Evolutionary conservation across 1,140 invertebrate species (phyloP).

Genomic region (Philopotamus ludificatus): DNA sequence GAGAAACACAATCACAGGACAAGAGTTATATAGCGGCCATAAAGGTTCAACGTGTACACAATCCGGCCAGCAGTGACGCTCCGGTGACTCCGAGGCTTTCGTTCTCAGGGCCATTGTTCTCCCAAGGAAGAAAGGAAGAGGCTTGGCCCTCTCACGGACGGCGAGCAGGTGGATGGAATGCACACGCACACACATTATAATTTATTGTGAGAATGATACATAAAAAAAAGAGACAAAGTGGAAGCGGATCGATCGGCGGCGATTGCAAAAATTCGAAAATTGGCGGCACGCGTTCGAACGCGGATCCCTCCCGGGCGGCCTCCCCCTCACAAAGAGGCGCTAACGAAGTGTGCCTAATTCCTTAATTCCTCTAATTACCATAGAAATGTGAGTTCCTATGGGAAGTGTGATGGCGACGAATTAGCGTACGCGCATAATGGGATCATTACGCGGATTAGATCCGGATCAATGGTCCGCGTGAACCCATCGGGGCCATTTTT

Average conservation of each 20-base stretch:
- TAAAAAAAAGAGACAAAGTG: no score
- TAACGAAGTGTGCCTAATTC: slow-evolving; percentile 21
- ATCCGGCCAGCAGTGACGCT: no score
- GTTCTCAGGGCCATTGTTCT: slow-evolving; percentile 21
- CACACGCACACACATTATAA: neutral
- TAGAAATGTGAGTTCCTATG: slow-evolving; percentile 1
- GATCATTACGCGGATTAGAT: slow-evolving; percentile 13
- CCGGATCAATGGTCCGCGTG: slow-evolving; percentile 9
- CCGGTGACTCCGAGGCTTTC: slow-evolving; percentile 1
- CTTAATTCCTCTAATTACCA: slow-evolving; percentile 18
- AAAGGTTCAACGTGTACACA: no score
- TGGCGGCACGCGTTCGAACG: no score
- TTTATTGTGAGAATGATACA: no score
- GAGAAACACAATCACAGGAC: no score
- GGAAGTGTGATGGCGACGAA: neutral
- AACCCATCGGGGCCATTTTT: no score
- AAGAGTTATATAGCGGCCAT: no score
- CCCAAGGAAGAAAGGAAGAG: slow-evolving; percentile 13
- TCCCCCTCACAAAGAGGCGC: neutral
- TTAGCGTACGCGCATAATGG: slow-evolving; percentile 14
- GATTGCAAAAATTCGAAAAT: no score
- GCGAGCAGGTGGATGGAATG: slow-evolving; percentile 15
- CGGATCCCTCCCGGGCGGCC: neutral
- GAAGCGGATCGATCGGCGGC: no score
- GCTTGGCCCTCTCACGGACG: slow-evolving; percentile 19